Base-by-base conservation (phyloP, 2,888 invertebrate genomes). In the Harpalus rufipes region DNA sequence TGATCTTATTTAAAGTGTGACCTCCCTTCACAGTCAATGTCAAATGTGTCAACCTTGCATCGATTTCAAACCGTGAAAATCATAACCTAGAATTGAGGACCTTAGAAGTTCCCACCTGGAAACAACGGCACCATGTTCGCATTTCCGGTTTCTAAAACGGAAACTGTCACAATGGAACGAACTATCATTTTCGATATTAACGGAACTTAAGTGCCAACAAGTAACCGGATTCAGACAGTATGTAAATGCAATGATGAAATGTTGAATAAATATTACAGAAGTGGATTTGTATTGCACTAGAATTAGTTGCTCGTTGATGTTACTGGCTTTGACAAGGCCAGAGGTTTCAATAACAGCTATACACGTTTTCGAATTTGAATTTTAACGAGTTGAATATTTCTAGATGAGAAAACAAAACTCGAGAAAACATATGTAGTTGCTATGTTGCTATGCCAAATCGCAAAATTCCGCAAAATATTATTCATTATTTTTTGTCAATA, bases 21-120 rank as follows among this genome's bases (percentile, higher is more conserved):
- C 81, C 81, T 81, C 65, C 65, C 81, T 21, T 81, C 81, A 81
- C 51, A 81, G 82, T 82, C 82, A 82, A 82, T 82, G 56, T 65
- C 82, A 79, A 79, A 56, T 82, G 4, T 58, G 56, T 58, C 14
- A 82, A 68, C 82, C 82, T 82, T 82, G 82, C 72, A 56, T 10
- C 25, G n/a, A 18, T 21, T 81, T 63, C 44, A 59, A 63, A 18
- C 72, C 72, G 72, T 74, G 44, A 51, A 74, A 74, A 44, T 18
- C 14, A 18, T 74, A 74, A 74, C 72, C 72, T 72, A 65, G 65
- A 65, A 32, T 39, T n/a, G 32, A 65, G 65, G 65, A 65, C 65
- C 68, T 68, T 44, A 74, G 18, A 16, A 41, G 4, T 68, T 32
- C 32, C 32, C 32, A 5, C 32, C 32, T 8, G 14, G 10, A 51